A percentile compares a stretch with the other conserved stretches of the same genome.
Conservation (phyloP, 2,113 vertebrate species). For the Triplophysa dalaica region DNA sequence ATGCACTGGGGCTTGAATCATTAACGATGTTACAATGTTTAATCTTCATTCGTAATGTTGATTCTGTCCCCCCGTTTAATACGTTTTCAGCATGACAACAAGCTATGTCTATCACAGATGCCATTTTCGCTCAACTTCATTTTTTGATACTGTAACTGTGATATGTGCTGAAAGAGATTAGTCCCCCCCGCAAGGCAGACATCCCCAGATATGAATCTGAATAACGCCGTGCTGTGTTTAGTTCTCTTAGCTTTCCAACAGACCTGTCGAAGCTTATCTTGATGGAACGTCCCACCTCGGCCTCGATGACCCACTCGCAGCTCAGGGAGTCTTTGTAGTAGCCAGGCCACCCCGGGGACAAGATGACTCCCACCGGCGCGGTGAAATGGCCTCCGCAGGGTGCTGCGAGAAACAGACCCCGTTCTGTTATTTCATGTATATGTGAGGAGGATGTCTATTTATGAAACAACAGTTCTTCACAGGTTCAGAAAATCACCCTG, state of each 20-base stretch:
- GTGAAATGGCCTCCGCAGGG: constrained; percentile 98
- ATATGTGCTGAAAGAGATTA: not conserved
- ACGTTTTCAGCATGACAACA: too few relatives aligned
- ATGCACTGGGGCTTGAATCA: too few relatives aligned
- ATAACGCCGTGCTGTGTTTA: not conserved
- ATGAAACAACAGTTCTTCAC: not conserved
- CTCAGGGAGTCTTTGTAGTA: constrained; percentile 99
- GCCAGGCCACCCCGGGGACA: constrained; percentile 97
- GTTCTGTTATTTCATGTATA: not conserved
- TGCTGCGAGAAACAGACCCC: constrained; percentile 69
- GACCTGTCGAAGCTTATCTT: constrained; percentile 99
- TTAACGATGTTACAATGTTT: too few relatives aligned
- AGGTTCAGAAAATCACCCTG: too few relatives aligned
- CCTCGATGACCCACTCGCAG: constrained; percentile 99
- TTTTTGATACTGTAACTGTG: not conserved
- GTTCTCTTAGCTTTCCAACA: constrained; percentile 44
- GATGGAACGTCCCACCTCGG: constrained; percentile 92
- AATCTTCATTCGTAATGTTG: too few relatives aligned
- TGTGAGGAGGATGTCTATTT: not conserved
- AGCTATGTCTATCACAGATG: too few relatives aligned
- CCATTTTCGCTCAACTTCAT: too few relatives aligned
- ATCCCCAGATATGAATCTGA: constrained; percentile 3
- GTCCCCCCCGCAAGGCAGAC: not conserved
- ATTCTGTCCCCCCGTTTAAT: too few relatives aligned
- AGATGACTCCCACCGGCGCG: constrained; percentile 91